These are phyloP conservation scores for Cerastis leucographa DNA, from an alignment of 2,888 invertebrate genomes.

Conservation along the genomic window DNA sequence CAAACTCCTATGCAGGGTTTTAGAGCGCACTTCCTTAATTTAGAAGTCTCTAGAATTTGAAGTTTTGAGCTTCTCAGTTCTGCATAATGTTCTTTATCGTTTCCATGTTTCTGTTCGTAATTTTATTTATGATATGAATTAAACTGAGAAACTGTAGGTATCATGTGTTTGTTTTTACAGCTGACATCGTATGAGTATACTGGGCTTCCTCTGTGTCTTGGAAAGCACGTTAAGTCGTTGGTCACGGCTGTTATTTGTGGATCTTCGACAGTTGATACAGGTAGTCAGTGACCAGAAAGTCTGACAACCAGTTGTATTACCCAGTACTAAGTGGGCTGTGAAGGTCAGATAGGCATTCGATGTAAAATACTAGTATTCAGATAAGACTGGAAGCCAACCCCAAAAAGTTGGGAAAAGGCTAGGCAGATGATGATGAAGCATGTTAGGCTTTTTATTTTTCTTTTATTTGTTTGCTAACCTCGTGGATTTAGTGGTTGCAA, in stretches of 20 bases:
- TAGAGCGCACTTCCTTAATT: slow-evolving; percentile 50
- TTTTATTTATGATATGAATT: slow-evolving; percentile 26
- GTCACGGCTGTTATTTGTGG: not conserved
- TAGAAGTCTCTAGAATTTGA: slow-evolving; percentile 54
- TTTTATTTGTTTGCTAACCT: not conserved
- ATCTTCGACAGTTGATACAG: not conserved
- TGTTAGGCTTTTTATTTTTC: not conserved
- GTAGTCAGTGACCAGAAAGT: not conserved
- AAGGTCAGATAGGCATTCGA: not conserved
- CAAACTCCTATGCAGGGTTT: too few species aligned
- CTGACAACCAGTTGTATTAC: not conserved
- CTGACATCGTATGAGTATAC: not conserved
- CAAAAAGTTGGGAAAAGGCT: not conserved
- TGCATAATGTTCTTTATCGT: slow-evolving; percentile 33
- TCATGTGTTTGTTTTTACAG: not conserved
- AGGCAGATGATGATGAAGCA: not conserved
- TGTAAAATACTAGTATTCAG: not conserved
- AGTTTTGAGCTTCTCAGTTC: slow-evolving; percentile 48
- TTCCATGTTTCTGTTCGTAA: slow-evolving; percentile 21
- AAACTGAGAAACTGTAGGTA: not conserved
- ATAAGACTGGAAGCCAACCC: not conserved
- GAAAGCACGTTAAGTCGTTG: not conserved
- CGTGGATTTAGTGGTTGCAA: not conserved
- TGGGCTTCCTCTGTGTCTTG: not conserved
- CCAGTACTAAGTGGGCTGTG: not conserved